Conservation (phyloP, 2,797 vertebrate genomes). For the Synanceia verrucosa region DNA sequence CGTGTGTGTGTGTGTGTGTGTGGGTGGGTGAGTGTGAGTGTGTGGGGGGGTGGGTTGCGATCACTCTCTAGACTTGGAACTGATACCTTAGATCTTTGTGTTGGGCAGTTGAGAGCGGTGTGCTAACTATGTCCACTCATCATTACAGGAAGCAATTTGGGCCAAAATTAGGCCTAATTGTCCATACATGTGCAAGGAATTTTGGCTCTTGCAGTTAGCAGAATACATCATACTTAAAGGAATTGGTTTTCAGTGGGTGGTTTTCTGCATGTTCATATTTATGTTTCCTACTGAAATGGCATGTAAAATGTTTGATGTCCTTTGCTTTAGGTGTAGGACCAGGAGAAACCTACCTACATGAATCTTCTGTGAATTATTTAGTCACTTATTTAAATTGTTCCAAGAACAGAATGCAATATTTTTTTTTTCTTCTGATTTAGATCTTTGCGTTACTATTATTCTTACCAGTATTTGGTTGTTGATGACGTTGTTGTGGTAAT, state of each 20-base stretch:
- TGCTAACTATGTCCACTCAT: constrained; percentile 80
- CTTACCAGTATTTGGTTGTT: background rate
- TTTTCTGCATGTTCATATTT: constrained; percentile 44
- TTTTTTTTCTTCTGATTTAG: background rate
- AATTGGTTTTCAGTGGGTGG: constrained; percentile 68
- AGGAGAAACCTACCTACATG: too few species aligned
- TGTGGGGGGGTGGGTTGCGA: constrained; percentile 25
- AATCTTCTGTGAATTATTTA: background rate
- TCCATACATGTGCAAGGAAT: constrained; percentile 80
- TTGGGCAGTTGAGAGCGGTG: constrained; percentile 70
- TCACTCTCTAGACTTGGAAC: constrained; percentile 74
- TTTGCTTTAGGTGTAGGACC: background rate
- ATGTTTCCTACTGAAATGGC: constrained; percentile 19
- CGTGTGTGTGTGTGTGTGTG: constrained; percentile 13
- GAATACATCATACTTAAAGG: constrained; percentile 76
- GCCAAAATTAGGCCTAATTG: constrained; percentile 84
- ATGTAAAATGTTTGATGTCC: constrained; percentile 1
- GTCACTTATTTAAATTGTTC: background rate
- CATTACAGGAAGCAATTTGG: constrained; percentile 84
- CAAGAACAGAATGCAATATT: background rate
- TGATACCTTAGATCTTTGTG: constrained; percentile 79
- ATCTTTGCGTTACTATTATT: background rate
- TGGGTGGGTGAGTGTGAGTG: constrained; percentile 1
- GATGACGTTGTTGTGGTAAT: background rate
- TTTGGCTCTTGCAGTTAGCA: constrained; percentile 72